These are phyloP conservation scores for Aplochiton taeniatus DNA, from an alignment of 2,797 vertebrate genomes.

Conservation along the genomic window DNA sequence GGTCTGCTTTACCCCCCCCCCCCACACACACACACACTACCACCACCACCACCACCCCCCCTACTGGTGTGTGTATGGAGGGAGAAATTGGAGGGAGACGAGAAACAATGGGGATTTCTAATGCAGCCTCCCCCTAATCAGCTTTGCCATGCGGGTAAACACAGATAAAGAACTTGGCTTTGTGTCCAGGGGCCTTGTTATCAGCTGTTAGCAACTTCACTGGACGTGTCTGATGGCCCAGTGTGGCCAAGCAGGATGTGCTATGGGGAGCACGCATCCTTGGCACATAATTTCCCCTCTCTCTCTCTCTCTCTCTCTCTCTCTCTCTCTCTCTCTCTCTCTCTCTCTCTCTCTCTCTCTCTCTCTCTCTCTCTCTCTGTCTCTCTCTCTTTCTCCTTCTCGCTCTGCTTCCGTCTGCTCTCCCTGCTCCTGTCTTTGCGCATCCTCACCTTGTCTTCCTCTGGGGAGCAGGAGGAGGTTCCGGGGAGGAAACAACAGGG, in stretches of 20 bases:
- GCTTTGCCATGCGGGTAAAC: constrained; percentile 73
- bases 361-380: constrained; percentile 55
- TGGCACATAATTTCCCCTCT: constrained; percentile 47
- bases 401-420: constrained; percentile 27
- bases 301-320: constrained; percentile 60
- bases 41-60: constrained; percentile 8
- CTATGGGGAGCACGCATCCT: constrained; percentile 18
- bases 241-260: constrained; percentile 54
- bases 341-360: constrained; percentile 13
- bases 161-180: constrained; percentile 79
- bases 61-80: constrained; percentile 30
- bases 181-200: constrained; percentile 67
- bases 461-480: constrained; percentile 52
- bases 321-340: constrained; percentile 5
- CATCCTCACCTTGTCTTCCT: constrained; percentile 75
- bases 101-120: constrained; percentile 71
- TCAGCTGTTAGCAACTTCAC: constrained; percentile 67
- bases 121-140: constrained; percentile 74
- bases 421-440: constrained; percentile 47
- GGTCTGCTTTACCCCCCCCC: constrained; percentile 36
- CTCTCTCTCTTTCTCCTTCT: constrained; percentile 39
- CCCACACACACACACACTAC: background rate
- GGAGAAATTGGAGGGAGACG: constrained; percentile 56
- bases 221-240: constrained; percentile 54
- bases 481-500: constrained; percentile 66